Evolutionary conservation across 1,140 invertebrate species (phyloP), one percentile per base, ranked within the genome.

Genomic region (Macrobrachium rosenbergii): DNA sequence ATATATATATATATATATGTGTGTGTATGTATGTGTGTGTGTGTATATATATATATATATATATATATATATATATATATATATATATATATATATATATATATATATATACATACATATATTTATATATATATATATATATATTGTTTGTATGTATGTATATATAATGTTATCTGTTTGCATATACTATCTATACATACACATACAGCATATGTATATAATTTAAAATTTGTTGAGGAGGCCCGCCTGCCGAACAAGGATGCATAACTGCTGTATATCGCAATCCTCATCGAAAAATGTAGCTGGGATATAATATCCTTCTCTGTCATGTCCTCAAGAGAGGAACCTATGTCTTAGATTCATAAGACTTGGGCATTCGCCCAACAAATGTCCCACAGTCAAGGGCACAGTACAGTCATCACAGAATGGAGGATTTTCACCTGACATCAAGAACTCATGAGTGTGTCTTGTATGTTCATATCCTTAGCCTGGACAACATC

Each of bases 81-180:
- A 59, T 59, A 60, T 23, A 60, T 59, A 59, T 59, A 78, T 23
- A 60, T 58, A 58, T 58, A 78, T 58, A 60, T 58, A 60, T 59
- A 62, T 59, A 17, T 58, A 78, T 59, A 60, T 58, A 78, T 59
- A 14, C 23, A 78, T 59, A 62, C 23, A 78, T 59, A 78, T 23
- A 78, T 21, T 58, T 58, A 78, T 59, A 78, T 21, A 78, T 59
- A 78, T 23, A 78, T 23, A 21, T 59, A 78, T 59, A 52, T 8
- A 62, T n/a, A n/a, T n/a, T n/a, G n/a, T n/a, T n/a, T n/a, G n/a
- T n/a, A n/a, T n/a, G n/a, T n/a, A n/a, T n/a, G n/a, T n/a, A n/a
- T n/a, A n/a, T n/a, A n/a, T n/a, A n/a, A n/a, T n/a, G n/a, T n/a
- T n/a, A n/a, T n/a, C n/a, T n/a, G n/a, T n/a, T n/a, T n/a, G n/a